Evolutionary conservation across 2,888 invertebrate genomes (phyloP).

Genomic region (Diarsia brunnea): DNA sequence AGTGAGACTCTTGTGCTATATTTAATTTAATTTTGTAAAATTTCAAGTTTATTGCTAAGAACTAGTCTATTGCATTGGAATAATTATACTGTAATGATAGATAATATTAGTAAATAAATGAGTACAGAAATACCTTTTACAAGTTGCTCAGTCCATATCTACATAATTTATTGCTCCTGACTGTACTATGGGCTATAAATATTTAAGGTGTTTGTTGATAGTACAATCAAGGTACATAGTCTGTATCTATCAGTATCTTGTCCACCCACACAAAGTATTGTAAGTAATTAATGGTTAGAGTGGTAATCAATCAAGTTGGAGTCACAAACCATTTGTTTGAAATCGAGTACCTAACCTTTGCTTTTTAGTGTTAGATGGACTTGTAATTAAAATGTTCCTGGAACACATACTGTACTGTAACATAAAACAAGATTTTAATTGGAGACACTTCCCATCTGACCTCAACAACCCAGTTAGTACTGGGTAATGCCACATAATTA

Average conservation of each 20-base stretch:
- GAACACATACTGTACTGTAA: no score
- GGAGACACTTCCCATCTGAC: no score
- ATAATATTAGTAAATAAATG: neutral
- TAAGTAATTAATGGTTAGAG: slow-evolving; percentile 10
- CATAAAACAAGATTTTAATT: no score
- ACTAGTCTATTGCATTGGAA: no score
- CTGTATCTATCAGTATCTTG: neutral
- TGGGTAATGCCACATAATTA: no score
- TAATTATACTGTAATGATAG: no score
- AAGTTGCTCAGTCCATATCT: neutral
- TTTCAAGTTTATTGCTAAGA: no score
- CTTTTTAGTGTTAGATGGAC: neutral
- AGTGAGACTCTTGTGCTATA: no score
- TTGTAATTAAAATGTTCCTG: neutral
- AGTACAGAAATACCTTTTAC: neutral
- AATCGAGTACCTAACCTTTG: neutral
- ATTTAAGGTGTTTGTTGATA: no score
- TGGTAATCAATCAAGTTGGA: slow-evolving; percentile 16
- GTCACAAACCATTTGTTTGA: neutral
- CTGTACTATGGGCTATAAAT: no score
- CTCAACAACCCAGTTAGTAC: no score
- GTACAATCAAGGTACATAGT: slow-evolving; percentile 21
- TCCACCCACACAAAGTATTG: slow-evolving; percentile 26
- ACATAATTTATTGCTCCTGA: neutral
- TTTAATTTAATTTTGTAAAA: no score